Conservation (phyloP, 2,888 invertebrate genomes). For the Clusia tigrina region DNA sequence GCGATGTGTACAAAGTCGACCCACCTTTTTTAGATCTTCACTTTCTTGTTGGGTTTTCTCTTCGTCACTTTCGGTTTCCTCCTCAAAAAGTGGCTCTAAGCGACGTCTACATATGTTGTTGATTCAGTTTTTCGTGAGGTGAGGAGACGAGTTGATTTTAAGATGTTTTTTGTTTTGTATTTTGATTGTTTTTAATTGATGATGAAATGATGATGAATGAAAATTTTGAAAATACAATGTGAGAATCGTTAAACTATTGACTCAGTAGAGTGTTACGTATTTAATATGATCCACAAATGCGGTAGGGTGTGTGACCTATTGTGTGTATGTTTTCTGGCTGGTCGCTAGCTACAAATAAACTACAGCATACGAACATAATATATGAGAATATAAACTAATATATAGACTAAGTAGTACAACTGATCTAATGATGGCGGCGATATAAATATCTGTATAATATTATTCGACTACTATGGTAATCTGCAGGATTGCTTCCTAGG, state of each 20-base stretch:
- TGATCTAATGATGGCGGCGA: too few relatives aligned
- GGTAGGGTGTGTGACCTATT: too few relatives aligned
- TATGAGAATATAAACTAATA: too few relatives aligned
- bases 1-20: slow-evolving; percentile 53
- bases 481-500: too few relatives aligned
- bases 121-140: slow-evolving; percentile 35
- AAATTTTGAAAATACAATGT: slow-evolving; percentile 9
- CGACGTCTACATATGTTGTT: slow-evolving; percentile 70
- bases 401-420: too few relatives aligned
- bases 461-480: too few relatives aligned
- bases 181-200: slow-evolving; percentile 19
- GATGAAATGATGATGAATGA: slow-evolving; percentile 25
- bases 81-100: slow-evolving; percentile 83
- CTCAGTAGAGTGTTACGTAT: too few relatives aligned
- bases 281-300: too few relatives aligned
- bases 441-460: too few relatives aligned
- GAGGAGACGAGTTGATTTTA: slow-evolving; percentile 10
- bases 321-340: too few relatives aligned
- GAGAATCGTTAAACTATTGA: slow-evolving; percentile 2
- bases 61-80: slow-evolving; percentile 77
- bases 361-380: too few relatives aligned
- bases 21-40: slow-evolving; percentile 64
- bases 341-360: too few relatives aligned
- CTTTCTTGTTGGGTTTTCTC: slow-evolving; percentile 64
- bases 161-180: neutral